Conservation (phyloP, 1,140 invertebrate genomes). For the Hylaeus anthracinus region DNA sequence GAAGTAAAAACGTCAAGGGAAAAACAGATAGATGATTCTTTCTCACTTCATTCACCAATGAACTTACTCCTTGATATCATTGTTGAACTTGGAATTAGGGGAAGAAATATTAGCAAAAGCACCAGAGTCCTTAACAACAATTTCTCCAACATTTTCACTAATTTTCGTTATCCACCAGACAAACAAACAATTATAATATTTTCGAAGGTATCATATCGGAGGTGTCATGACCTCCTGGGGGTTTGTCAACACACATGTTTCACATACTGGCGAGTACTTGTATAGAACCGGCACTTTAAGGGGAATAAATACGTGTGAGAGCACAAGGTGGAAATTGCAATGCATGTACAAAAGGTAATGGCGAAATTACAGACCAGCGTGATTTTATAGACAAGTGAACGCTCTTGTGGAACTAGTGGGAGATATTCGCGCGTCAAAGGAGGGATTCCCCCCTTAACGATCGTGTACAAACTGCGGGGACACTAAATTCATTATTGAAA, state of each 20-base stretch:
- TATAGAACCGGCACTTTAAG: no score
- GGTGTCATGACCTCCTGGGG: not conserved
- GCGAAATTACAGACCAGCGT: conserved; percentile 63
- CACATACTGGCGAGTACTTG: not conserved
- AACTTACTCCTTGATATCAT: conserved; percentile 57
- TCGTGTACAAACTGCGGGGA: conserved; percentile 27
- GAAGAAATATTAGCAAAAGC: conserved; percentile 8
- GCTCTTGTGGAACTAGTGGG: conserved; percentile 69
- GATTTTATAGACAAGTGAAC: conserved; percentile 76
- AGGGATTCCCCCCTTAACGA: conserved; percentile 48
- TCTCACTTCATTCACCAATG: not conserved
- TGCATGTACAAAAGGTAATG: conserved; percentile 62
- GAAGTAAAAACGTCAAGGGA: no score
- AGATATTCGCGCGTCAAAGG: conserved; percentile 55
- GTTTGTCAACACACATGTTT: not conserved
- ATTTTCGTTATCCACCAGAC: not conserved
- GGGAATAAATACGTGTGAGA: not conserved
- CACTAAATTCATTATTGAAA: no score
- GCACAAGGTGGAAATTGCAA: conserved; percentile 35
- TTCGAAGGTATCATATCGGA: not conserved
- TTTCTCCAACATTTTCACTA: conserved; percentile 18
- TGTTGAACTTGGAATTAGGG: conserved; percentile 21
- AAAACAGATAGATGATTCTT: no score
- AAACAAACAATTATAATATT: no score
- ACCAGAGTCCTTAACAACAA: conserved; percentile 38